phyloP scores from a whole-genome alignment of 2,797 vertebrate genomes.

The Macropodus opercularis region DNA sequence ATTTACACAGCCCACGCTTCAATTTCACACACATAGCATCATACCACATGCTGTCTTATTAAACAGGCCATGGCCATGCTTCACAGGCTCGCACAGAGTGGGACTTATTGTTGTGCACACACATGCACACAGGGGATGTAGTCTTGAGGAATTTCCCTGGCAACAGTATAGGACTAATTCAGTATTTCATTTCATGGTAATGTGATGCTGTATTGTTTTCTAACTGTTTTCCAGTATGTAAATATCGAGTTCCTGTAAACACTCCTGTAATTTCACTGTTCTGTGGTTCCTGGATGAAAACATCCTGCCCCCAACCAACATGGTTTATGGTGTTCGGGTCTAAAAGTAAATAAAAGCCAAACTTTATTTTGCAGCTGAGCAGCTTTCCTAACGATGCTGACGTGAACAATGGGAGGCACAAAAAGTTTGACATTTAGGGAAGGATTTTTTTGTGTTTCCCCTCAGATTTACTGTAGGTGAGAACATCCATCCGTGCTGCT shows the following conservation, averaged over 20 bases:
- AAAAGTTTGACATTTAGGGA: background rate
- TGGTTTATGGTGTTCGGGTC: slow-evolving; percentile 11
- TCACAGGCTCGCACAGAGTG: slow-evolving; percentile 56
- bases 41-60: slow-evolving; percentile 72
- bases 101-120: slow-evolving; percentile 40
- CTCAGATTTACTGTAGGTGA: background rate
- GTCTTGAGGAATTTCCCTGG: slow-evolving; percentile 55
- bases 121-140: slow-evolving; percentile 18
- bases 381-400: background rate
- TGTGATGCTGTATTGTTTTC: slow-evolving; percentile 34
- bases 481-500: background rate
- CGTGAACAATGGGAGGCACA: background rate
- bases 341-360: slow-evolving; percentile 1
- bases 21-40: slow-evolving; percentile 72
- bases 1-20: slow-evolving; percentile 63
- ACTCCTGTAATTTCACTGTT: slow-evolving; percentile 23
- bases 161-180: slow-evolving; percentile 47
- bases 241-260: slow-evolving; percentile 25
- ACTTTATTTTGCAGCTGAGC: background rate
- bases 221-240: slow-evolving; percentile 36
- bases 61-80: slow-evolving; percentile 63
- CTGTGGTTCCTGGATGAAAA: slow-evolving; percentile 23
- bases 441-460: background rate
- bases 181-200: slow-evolving; percentile 36
- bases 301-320: background rate